These are phyloP conservation scores for Stegastes partitus DNA, from an alignment of 2,113 vertebrate genomes.

Conservation along the genomic window DNA sequence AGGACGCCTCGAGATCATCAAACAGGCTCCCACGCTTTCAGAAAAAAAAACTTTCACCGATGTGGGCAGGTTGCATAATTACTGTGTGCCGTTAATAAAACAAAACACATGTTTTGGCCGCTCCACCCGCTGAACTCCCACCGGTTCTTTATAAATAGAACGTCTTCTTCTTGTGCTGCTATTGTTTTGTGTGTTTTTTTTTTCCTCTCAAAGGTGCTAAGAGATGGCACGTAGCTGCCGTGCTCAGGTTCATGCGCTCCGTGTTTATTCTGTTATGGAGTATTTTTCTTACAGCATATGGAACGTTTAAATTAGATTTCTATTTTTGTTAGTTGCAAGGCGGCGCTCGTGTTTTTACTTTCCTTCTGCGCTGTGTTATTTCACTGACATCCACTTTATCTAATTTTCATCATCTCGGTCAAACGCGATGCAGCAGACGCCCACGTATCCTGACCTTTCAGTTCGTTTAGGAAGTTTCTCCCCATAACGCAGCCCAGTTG, in stretches of 20 bases:
- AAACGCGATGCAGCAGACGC: too few species aligned
- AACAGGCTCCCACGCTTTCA: neutral
- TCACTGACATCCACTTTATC: too few species aligned
- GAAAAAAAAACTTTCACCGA: conserved; percentile 6
- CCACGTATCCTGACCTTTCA: too few species aligned
- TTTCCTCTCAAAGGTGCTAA: conserved; percentile 42
- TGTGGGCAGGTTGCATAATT: conserved; percentile 69
- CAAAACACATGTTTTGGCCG: conserved; percentile 65
- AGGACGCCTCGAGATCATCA: neutral
- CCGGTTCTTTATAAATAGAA: conserved; percentile 56
- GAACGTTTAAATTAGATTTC: neutral
- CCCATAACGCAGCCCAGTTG: neutral
- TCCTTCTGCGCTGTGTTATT: too few species aligned
- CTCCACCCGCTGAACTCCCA: conserved; percentile 67
- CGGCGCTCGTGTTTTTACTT: too few species aligned
- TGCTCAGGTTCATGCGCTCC: neutral
- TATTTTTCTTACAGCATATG: neutral
- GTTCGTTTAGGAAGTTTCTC: neutral
- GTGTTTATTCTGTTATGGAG: too few species aligned
- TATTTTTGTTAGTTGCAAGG: neutral
- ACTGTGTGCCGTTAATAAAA: conserved; percentile 54
- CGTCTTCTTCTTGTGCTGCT: conserved; percentile 22
- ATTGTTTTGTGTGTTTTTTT: conserved; percentile 38
- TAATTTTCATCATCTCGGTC: too few species aligned
- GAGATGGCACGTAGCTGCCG: neutral